Evolutionary conservation across 1,140 invertebrate species (phyloP), one percentile per base, ranked within the genome.

Genomic region (Laupala kohalensis): DNA sequence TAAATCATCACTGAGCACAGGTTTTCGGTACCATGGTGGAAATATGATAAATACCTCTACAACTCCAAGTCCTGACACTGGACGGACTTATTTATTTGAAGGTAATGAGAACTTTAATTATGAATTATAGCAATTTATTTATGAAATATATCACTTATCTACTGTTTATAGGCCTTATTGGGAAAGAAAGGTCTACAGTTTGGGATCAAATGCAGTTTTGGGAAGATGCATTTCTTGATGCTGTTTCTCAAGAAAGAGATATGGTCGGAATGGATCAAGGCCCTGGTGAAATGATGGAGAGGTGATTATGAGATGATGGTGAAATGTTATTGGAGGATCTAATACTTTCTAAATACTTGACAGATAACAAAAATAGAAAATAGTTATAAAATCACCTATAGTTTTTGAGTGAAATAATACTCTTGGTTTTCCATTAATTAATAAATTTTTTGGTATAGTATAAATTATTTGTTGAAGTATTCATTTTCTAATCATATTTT

Each of bases 181-280:
- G 87, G 3, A 92, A 91, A 78, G 89, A 91, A 67, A 85, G 95
- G 74, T 92, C 92, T 4, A 87, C 88, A 37, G 80, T 99, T n/a
- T 99, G 97, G 97, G 96, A 99, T 80, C 94, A 99, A 83, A 97
- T 99, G 93, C 95, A 99, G 78, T 99, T 99, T 81, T 99, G 98
- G 97, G 97, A 99, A 82, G 97, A 99, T 81, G 93, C 94, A 0
- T 99, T 99, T 79, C 83, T 99, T 26, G 97, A 99, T 83, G 96
- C 97, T 0, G 97, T 99, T 0, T 97, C 97, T 67, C 96, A 99
- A 81, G 98, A 99, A 80, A 84, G 98, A 69, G 97, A 99, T 79
- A 95, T 99, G 86, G 95, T 99, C 74, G 98, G 98, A 70, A 98
- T 99, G 96, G 98, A 99, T 83, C 97, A 99, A 83, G 96, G 96